phyloP scores from a whole-genome alignment of 2,113 vertebrate species.

The Aix galericulata region DNA sequence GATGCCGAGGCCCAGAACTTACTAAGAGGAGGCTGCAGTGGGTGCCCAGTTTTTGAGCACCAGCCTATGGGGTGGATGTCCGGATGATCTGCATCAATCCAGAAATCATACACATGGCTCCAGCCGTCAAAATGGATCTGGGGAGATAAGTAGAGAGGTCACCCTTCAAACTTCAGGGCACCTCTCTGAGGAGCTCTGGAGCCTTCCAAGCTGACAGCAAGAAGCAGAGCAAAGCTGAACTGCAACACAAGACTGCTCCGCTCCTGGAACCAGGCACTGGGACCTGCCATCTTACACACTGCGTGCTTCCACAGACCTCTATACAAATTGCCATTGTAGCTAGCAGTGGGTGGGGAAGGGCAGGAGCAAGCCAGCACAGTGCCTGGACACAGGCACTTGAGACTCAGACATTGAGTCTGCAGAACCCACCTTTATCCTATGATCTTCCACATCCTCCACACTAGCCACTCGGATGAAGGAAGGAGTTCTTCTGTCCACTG shows the following conservation, averaged over 20 bases:
- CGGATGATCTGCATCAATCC: constrained; percentile 94
- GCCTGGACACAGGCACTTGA: neutral
- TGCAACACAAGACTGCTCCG: neutral
- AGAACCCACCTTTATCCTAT: constrained; percentile 90
- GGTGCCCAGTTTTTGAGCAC: constrained; percentile 93
- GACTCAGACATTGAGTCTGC: neutral
- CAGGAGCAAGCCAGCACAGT: neutral
- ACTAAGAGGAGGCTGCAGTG: constrained; percentile 88
- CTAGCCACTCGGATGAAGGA: constrained; percentile 91
- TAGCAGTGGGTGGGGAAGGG: neutral
- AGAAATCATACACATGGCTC: constrained; percentile 95
- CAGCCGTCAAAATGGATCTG: constrained; percentile 97
- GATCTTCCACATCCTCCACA: constrained; percentile 92
- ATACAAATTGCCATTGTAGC: neutral
- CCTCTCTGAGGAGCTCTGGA: neutral
- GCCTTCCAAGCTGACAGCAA: neutral
- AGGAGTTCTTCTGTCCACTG: constrained; percentile 93
- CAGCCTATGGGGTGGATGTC: constrained; percentile 95
- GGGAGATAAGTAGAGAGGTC: neutral
- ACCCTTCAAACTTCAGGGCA: neutral
- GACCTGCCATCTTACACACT: neutral
- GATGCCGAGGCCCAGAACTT: constrained; percentile 33
- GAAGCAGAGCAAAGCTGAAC: neutral
- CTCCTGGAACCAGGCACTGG: neutral
- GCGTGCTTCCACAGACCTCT: neutral